phyloP scores from a whole-genome alignment of 2,113 vertebrate species.

The Festucalex cinctus region DNA sequence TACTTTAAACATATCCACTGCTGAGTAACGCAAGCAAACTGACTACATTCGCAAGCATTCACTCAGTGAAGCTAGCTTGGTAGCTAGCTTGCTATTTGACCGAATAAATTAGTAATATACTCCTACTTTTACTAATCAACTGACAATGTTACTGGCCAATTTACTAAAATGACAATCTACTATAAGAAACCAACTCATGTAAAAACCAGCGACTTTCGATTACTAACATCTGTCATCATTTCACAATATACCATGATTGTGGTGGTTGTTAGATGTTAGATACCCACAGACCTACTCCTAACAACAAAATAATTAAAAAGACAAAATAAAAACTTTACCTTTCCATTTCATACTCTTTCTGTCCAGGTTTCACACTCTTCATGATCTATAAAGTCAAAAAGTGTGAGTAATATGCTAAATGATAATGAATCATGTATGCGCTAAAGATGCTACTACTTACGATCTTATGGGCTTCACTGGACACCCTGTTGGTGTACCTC shows the following conservation, averaged over 20 bases:
- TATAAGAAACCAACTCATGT: no score
- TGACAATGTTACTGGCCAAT: no score
- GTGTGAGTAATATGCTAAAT: neutral
- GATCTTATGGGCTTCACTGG: constrained; percentile 96
- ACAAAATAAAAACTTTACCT: constrained; percentile 40
- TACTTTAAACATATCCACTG: no score
- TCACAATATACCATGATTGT: neutral
- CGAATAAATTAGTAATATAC: no score
- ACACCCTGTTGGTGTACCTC: constrained; percentile 93
- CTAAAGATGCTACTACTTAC: constrained; percentile 64
- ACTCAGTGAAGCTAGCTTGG: no score
- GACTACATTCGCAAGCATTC: no score
- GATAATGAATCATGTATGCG: neutral
- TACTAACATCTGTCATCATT: neutral
- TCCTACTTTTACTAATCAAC: no score
- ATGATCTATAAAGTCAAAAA: constrained; percentile 54
- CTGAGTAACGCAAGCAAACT: no score
- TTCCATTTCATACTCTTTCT: constrained; percentile 72
- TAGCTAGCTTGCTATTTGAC: neutral
- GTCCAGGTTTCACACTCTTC: constrained; percentile 66
- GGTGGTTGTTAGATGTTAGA: neutral
- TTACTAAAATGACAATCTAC: no score
- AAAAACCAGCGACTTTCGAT: no score
- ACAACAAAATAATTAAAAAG: neutral
- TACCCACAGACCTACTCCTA: neutral